phyloP scores from a whole-genome alignment of 2,888 invertebrate species.

The Sialis fuliginosa region DNA sequence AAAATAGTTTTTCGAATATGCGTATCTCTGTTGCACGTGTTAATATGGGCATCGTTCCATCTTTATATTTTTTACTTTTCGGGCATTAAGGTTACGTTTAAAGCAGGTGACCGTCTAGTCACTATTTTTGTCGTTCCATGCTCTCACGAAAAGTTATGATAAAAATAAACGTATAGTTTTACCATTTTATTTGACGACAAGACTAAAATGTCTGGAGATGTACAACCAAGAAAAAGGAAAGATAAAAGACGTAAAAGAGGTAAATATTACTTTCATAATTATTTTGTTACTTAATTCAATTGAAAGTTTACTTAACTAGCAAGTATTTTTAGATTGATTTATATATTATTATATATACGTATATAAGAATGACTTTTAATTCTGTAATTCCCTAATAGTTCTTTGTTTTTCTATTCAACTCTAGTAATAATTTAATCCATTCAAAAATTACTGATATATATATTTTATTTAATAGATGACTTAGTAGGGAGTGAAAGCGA shows the following conservation, averaged over 20 bases:
- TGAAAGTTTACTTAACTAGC: no score
- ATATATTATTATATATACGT: background rate
- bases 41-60: no score
- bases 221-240: constrained; percentile 71
- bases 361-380: background rate
- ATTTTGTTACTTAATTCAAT: no score
- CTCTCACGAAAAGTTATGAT: no score
- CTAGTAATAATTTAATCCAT: background rate
- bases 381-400: background rate
- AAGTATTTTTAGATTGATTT: background rate
- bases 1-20: no score
- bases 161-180: background rate
- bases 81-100: no score
- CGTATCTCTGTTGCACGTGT: no score
- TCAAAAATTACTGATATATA: no score
- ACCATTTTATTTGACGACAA: background rate
- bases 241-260: constrained; percentile 72
- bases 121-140: no score
- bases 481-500: constrained; percentile 20
- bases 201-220: constrained; percentile 61
- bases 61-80: no score
- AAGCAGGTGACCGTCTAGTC: no score
- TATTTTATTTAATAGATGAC: constrained; percentile 1
- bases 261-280: constrained; percentile 19
- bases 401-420: background rate